Percentiles rank a stretch among this genome's conserved stretches.
Evolutionary conservation across 2,888 invertebrate species (phyloP).

Genomic region (Ferrisia virgata): DNA sequence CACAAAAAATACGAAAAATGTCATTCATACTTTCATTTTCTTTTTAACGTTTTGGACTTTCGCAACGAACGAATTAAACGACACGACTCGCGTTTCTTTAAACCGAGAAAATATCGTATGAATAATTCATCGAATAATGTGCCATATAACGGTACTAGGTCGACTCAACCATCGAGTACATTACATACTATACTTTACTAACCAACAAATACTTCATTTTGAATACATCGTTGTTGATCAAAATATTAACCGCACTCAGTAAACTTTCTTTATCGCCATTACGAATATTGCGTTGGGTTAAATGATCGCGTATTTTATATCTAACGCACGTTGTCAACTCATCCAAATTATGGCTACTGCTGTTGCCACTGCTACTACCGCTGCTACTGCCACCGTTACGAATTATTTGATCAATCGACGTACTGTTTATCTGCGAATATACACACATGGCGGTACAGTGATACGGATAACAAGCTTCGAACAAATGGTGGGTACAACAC

Average conservation of each 20-base stretch:
- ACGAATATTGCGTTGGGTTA: background rate
- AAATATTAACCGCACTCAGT: constrained; percentile 33
- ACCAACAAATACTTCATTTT: constrained; percentile 39
- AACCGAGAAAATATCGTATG: background rate
- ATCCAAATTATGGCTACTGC: background rate
- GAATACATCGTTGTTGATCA: constrained; percentile 39
- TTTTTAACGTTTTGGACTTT: background rate
- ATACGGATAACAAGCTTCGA: background rate
- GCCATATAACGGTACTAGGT: background rate
- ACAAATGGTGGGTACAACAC: background rate
- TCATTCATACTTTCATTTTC: background rate
- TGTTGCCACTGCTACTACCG: background rate
- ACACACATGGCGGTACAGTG: background rate
- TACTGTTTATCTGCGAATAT: constrained; percentile 6
- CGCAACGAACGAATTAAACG: background rate
- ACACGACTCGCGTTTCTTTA: background rate
- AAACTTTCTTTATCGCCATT: constrained; percentile 6
- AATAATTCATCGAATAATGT: constrained; percentile 10
- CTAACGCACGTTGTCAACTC: constrained; percentile 23
- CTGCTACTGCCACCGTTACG: background rate
- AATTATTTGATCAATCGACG: constrained; percentile 24
- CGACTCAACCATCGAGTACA: no score
- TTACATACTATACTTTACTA: no score
- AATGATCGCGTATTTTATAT: background rate
- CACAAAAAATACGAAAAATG: background rate